Evolutionary conservation across 1,140 invertebrate genomes (phyloP).

Genomic region (Micrasema longulum): DNA sequence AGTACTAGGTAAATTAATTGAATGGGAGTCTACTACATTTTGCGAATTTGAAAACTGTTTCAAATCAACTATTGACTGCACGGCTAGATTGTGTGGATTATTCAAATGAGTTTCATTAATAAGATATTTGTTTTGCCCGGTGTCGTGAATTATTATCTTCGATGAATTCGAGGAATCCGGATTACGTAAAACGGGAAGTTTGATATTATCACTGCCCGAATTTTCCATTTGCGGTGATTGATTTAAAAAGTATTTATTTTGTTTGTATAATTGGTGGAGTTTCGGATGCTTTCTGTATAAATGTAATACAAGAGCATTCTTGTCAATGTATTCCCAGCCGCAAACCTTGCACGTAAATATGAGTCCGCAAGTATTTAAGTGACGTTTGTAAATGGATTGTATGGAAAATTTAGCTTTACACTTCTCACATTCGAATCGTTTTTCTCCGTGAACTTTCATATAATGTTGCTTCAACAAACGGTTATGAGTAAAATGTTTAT

Average conservation of each 20-base stretch:
- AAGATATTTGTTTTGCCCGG: too few relatives aligned
- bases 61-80: too few relatives aligned
- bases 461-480: constrained; percentile 46
- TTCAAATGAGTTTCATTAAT: too few relatives aligned
- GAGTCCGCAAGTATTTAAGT: constrained; percentile 12
- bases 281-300: constrained; percentile 38
- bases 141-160: background rate
- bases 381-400: constrained; percentile 20
- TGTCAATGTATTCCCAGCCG: constrained; percentile 36
- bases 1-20: too few relatives aligned
- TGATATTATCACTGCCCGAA: background rate
- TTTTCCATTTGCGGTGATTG: background rate
- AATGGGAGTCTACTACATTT: too few relatives aligned
- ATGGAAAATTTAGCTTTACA: constrained; percentile 27
- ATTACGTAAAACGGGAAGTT: too few relatives aligned
- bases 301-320: constrained; percentile 37
- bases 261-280: constrained; percentile 14
- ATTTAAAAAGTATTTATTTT: background rate
- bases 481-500: constrained; percentile 19
- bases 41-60: too few relatives aligned
- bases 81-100: too few relatives aligned
- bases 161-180: background rate
- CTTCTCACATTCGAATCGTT: constrained; percentile 33
- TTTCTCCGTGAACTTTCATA: constrained; percentile 43
- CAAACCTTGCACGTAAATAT: constrained; percentile 27